phyloP scores from a whole-genome alignment of 2,797 vertebrate genomes.

The Acestrorhynchus altus region DNA sequence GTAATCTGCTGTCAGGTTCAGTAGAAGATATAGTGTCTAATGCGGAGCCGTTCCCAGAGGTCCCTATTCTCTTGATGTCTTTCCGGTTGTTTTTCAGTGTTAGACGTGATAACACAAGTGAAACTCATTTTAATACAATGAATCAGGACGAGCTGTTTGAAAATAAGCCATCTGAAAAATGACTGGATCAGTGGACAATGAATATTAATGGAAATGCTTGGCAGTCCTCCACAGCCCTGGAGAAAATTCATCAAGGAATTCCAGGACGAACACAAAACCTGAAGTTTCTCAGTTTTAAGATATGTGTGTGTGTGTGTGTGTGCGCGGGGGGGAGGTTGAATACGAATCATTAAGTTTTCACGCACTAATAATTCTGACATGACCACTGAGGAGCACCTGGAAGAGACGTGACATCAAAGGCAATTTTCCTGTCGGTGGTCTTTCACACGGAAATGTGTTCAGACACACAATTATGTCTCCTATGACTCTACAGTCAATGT shows the following conservation, averaged over 20 bases:
- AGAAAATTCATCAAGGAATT: constrained; percentile 16
- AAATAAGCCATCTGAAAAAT: constrained; percentile 13
- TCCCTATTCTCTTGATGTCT: background rate
- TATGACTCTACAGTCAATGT: background rate
- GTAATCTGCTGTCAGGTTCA: background rate
- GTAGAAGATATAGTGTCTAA: background rate
- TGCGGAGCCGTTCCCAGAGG: background rate
- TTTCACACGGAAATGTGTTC: background rate
- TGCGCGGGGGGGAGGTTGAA: background rate
- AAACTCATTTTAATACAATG: constrained; percentile 10
- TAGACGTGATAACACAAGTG: background rate
- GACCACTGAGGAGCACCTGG: background rate
- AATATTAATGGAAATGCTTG: background rate
- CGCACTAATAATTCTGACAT: constrained; percentile 22
- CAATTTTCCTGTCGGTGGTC: constrained; percentile 1
- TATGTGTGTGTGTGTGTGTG: too few species aligned
- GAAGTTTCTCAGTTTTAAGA: constrained; percentile 4
- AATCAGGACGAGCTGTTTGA: background rate
- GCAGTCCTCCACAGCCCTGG: background rate
- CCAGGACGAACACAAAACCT: background rate
- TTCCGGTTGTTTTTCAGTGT: background rate
- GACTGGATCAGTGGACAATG: constrained; percentile 9
- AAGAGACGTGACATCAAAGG: background rate
- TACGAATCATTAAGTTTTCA: background rate
- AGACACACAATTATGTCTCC: background rate